Evolutionary conservation across 1,140 invertebrate genomes (phyloP).

Genomic region (Yoshiicerus persimilis): DNA sequence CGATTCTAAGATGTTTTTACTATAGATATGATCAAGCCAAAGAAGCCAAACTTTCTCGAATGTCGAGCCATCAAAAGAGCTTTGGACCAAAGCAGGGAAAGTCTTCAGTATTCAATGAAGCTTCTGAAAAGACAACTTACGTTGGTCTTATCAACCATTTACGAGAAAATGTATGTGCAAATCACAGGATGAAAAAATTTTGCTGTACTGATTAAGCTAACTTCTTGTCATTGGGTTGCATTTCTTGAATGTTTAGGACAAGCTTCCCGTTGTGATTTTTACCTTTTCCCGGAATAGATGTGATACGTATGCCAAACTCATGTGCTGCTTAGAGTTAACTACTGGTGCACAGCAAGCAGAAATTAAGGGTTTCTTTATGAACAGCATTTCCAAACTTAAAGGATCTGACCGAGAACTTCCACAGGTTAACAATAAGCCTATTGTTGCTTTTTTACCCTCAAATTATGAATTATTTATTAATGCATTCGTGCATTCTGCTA

Average conservation of each 20-base stretch:
- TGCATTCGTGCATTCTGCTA: too few relatives aligned
- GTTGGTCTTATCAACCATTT: conserved; percentile 79
- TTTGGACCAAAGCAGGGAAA: conserved; percentile 58
- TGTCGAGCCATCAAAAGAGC: conserved; percentile 61
- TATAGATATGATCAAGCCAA: conserved; percentile 62
- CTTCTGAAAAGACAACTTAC: conserved; percentile 80
- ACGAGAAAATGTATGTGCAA: conserved; percentile 56
- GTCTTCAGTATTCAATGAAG: conserved; percentile 30
- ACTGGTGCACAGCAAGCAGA: conserved; percentile 77
- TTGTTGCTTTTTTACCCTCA: too few relatives aligned
- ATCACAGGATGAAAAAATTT: neutral
- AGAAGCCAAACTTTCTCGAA: conserved; percentile 67
- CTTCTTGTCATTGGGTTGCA: neutral
- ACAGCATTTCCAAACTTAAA: conserved; percentile 79
- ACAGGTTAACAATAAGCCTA: conserved; percentile 68
- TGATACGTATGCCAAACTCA: conserved; percentile 71
- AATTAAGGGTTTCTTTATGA: conserved; percentile 80
- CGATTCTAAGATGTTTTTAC: neutral
- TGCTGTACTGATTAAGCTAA: neutral
- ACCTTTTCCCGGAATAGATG: conserved; percentile 88
- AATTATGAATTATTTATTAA: too few relatives aligned
- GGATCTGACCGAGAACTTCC: conserved; percentile 82
- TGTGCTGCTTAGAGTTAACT: conserved; percentile 77
- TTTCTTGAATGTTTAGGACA: conserved; percentile 60
- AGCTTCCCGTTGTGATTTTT: conserved; percentile 91